These are phyloP conservation scores for Lepus europaeus DNA, from an alignment of 2,113 vertebrate genomes.

Conservation along the genomic window DNA sequence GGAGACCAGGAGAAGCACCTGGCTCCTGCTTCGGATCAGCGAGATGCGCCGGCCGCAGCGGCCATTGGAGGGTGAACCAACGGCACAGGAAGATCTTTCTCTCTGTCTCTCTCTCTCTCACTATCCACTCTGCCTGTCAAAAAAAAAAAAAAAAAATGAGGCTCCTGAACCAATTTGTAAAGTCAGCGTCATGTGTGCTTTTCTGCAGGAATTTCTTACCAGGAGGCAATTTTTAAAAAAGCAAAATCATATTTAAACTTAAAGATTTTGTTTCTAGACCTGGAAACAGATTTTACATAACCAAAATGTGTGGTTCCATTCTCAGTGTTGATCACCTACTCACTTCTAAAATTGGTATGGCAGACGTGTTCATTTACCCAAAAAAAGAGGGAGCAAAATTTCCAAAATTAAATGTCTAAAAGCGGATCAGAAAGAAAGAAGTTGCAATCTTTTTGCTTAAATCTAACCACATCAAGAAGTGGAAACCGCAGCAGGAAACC, in stretches of 20 bases:
- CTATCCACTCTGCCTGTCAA: too few relatives aligned
- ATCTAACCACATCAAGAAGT: conserved; percentile 35
- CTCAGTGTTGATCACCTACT: background rate
- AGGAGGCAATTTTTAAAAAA: background rate
- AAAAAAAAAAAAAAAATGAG: too few relatives aligned
- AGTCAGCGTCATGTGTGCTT: background rate
- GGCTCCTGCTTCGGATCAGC: too few relatives aligned
- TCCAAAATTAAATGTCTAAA: conserved; percentile 20
- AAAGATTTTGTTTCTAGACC: conserved; percentile 27
- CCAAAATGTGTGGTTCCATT: background rate
- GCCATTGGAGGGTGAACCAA: too few relatives aligned
- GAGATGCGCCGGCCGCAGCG: too few relatives aligned
- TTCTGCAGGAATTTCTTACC: conserved; percentile 26
- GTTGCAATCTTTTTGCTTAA: conserved; percentile 4
- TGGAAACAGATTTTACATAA: background rate
- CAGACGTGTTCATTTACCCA: background rate
- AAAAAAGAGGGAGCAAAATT: background rate
- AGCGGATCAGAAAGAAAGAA: conserved; percentile 30
- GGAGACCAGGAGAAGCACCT: too few relatives aligned
- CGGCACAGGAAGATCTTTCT: too few relatives aligned
- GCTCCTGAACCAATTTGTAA: background rate
- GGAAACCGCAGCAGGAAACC: conserved; percentile 72
- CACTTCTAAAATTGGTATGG: background rate
- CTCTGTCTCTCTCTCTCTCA: too few relatives aligned
- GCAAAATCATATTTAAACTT: background rate